Conservation (phyloP, 2,888 invertebrate genomes). For the Eupithecia inturbata region DNA sequence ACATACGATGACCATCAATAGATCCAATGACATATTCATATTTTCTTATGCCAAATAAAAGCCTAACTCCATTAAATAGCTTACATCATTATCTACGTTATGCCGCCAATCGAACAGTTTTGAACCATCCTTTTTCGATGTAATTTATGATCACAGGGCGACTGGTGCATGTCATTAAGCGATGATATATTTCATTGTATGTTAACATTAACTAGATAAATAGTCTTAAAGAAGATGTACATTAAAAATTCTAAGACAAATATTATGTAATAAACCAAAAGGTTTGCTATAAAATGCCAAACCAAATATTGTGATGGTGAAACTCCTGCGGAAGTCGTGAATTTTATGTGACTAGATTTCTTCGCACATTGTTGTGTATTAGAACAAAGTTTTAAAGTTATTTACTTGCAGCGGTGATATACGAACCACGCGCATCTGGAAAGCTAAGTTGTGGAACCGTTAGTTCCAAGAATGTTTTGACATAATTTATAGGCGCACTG, state of each 20-base stretch:
- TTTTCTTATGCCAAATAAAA: too few relatives aligned
- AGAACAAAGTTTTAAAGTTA: slow-evolving; percentile 27
- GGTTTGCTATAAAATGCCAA: neutral
- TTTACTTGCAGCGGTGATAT: slow-evolving; percentile 26
- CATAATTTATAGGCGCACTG: slow-evolving; percentile 1
- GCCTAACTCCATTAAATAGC: too few relatives aligned
- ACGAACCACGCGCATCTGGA: slow-evolving; percentile 21
- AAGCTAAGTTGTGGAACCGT: slow-evolving; percentile 18
- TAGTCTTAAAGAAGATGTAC: neutral
- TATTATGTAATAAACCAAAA: too few relatives aligned
- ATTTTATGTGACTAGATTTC: slow-evolving; percentile 13
- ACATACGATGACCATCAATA: too few relatives aligned
- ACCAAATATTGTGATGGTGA: neutral
- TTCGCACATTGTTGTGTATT: slow-evolving; percentile 13
- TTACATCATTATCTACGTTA: too few relatives aligned
- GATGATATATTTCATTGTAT: too few relatives aligned
- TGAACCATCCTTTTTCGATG: too few relatives aligned
- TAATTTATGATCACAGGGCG: too few relatives aligned
- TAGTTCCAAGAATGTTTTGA: slow-evolving; percentile 16
- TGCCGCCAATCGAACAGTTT: too few relatives aligned
- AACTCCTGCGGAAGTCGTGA: neutral
- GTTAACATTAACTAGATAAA: too few relatives aligned
- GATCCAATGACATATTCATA: too few relatives aligned
- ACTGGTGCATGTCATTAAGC: too few relatives aligned
- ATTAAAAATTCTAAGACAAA: neutral